Base-by-base conservation (phyloP, 1,140 invertebrate species). In the Mizuhopecten yessoensis region DNA sequence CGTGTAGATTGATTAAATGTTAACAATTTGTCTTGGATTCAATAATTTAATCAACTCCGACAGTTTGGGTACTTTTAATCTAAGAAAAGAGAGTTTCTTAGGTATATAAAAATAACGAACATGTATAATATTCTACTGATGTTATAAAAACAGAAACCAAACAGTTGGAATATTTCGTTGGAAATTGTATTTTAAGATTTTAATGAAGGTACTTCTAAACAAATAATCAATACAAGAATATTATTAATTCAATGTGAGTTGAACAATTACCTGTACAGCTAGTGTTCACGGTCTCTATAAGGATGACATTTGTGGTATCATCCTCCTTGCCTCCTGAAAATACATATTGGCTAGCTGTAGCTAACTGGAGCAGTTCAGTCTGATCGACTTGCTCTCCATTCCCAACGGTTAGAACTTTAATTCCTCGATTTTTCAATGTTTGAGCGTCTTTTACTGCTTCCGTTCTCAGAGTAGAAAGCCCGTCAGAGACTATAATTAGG, bases 331-430 rank as follows among this genome's bases (percentile, higher is more conserved):
- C 57, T 9, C 9, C 23, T 75, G 57, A n/a, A 75, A 75, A 75
- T 23, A 75, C 57, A n/a, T 75, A 75, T 75, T 75, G 57, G 0
- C 0, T 5, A 29, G n/a, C 57, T 29, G 57, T 75, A 75, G 57
- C 57, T 75, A 75, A 75, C 23, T 75, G 23, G 23, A 75, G n/a
- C 29, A 75, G n/a, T 75, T 75, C 57, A 23, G 23, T 75, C 29
- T 75, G 57, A n/a, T 75, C 57, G 29, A 75, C 57, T 75, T 75
- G 57, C 57, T 75, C 57, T 29, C 57, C 57, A 17, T 75, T 75
- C 29, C 57, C 57, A 75, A 75, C 29, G 29, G 57, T n/a, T 3
- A 75, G 5, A 75, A 75, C 11, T 75, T 17, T 75, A 29, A 75
- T 13, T 75, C 57, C 57, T 29, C 29, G 57, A 75, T n/a, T 75